Conservation (phyloP, 2,888 invertebrate species). For the Ichneumoninae sp. region DNA sequence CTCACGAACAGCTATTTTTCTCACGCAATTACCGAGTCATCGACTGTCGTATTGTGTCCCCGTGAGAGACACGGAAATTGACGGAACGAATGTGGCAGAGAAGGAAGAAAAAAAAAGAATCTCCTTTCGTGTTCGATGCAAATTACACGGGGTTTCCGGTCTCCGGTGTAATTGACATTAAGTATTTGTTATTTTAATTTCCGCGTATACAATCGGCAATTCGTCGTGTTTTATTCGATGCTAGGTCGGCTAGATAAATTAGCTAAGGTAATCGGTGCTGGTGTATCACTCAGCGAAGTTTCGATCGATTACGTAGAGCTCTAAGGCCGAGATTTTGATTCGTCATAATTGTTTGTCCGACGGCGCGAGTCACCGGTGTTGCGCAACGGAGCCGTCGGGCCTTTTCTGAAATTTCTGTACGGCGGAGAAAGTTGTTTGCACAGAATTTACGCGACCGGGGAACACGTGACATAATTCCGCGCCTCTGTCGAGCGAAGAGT, state of each 20-base stretch:
- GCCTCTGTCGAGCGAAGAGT: conserved; percentile 55
- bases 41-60: conserved; percentile 50
- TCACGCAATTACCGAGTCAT: conserved; percentile 58
- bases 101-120: conserved; percentile 47
- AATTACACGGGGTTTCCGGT: conserved; percentile 55
- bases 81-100: conserved; percentile 11
- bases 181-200: conserved; percentile 36
- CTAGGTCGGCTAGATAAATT: conserved; percentile 20
- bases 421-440: conserved; percentile 79
- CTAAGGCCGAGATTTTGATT: not conserved
- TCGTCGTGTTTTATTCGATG: conserved; percentile 15
- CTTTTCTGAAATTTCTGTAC: conserved; percentile 71
- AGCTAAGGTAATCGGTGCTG: not conserved
- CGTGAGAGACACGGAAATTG: conserved; percentile 61
- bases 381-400: conserved; percentile 57
- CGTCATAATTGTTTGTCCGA: conserved; percentile 23
- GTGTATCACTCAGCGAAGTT: not conserved
- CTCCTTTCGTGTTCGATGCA: conserved; percentile 20
- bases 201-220: not conserved
- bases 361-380: conserved; percentile 28
- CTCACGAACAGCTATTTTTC: conserved; percentile 43
- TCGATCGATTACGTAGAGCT: conserved; percentile 3
- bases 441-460: conserved; percentile 67
- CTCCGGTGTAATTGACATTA: not conserved
- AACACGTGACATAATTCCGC: conserved; percentile 79